Base-by-base conservation (phyloP, 1,140 invertebrate genomes). In the Zaprionus ghesquierei region DNA sequence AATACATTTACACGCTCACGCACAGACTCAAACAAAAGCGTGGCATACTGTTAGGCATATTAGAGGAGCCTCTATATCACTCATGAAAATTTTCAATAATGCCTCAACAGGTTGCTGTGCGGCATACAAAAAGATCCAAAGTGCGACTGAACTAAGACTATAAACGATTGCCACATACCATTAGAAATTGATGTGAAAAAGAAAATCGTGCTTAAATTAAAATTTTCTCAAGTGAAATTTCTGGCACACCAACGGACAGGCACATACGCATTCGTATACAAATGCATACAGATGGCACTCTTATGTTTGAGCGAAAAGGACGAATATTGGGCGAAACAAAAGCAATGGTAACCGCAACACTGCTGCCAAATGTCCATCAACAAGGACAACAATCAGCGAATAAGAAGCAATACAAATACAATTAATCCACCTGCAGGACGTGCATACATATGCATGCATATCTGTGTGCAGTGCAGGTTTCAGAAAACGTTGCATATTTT, bases 351-450 rank as follows among this genome's bases (percentile, higher is more conserved):
- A 62, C 66, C 66, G 55, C 58, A 51, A 38, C 22, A 27, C 31
- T 13, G 20, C 61, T 33, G 44, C 25, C 53, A 64, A 70, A 51
- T 38, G 25, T 33, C 41, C 31, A 51, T 41, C 33, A 31, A 18
- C 10, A 44, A 25, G 31, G 25, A 50, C 31, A 71, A 51, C 53
- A 65, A 56, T 56, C 33, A 50, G 35, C 8, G 64, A 71, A 86
- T 66, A 70, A 68, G 75, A 75, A 56, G 65, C 75, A 86, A 72
- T 69, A 72, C 69, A 85, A 85, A 87, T 78, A 75, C 77, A 78
- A 77, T 85, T 69, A 87, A 85, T 85, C 69, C 81, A 86, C 59
- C 66, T 61, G 69, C 56, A 66, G 41, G 29, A 23, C 13, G 13
- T 27, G 8, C 13, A 25, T 50, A 25, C 20, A n/a, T 50, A n/a